Base-by-base conservation (phyloP, 2,888 invertebrate genomes). In the Epirrhoe tristata region DNA sequence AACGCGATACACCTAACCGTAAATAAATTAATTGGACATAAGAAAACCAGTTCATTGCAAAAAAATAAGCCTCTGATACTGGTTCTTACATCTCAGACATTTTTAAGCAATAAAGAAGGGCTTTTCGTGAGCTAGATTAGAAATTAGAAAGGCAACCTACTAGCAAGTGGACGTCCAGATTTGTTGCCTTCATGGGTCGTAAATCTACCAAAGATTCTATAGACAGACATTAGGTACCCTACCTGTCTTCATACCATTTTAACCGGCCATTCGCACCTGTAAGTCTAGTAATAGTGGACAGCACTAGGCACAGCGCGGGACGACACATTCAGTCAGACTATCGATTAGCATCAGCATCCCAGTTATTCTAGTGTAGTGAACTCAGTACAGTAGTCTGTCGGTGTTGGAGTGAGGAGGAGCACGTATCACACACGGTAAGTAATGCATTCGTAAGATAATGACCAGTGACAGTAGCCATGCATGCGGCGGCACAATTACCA, bases 361-460 rank as follows among this genome's bases (percentile, higher is more conserved):
- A 14, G 57, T 61, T 65, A 16, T 34, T 48, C 63, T 70, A 81
- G 1, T 12, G 2, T 12, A 12, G 5, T 43, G 34, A 34, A 34
- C 34, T 84, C 12, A 56, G 61, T 74, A n/a, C 76, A 86, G 86
- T 86, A 74, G 74, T 73, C 74, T 75, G 71, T 70, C 74, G 71
- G 75, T 79, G 74, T 75, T 71, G 74, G 79, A 65, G 73, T 70
- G 70, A 74, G 64, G 70, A 74, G 64, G 75, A 75, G 76, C 81
- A 82, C 84, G 82, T 74, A 64, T 59, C 69, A 53, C 73, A 70
- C 70, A 74, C 81, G 83, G 85, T 85, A 83, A 85, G 85, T 84
- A 54, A 31, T 24, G 24, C 56, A 57, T 31, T 48, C 16, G 48
- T 12, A 12, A 34, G 36, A 10, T 36, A 51, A 17, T 51, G 36